Percentiles rank a stretch among this genome's conserved stretches.
Conservation (phyloP, 2,888 invertebrate genomes). For the Galerucella calmariensis region DNA sequence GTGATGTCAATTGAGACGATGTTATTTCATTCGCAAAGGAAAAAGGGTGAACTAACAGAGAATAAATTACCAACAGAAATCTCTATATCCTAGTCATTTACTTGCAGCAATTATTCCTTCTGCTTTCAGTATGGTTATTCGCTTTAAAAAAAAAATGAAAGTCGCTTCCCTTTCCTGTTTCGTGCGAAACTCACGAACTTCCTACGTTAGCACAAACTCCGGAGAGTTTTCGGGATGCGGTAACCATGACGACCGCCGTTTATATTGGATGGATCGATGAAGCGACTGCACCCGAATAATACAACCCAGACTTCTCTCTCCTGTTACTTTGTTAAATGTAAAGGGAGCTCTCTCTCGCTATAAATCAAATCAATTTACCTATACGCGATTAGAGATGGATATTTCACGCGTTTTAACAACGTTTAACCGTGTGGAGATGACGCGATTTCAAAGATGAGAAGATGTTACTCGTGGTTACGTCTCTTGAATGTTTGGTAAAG, state of each 20-base stretch:
- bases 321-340: conserved; percentile 9
- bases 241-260: conserved; percentile 53
- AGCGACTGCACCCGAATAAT: conserved; percentile 37
- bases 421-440: neutral
- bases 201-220: conserved; percentile 5
- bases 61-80: no score
- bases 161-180: conserved; percentile 6
- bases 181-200: neutral
- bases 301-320: conserved; percentile 21
- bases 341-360: neutral
- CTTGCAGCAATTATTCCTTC: neutral
- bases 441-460: neutral
- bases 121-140: neutral
- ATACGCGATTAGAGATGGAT: neutral
- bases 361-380: conserved; percentile 4
- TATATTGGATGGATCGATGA: conserved; percentile 54
- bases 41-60: no score
- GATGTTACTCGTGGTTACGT: neutral
- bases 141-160: neutral
- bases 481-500: neutral
- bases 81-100: no score
- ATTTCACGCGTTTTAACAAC: conserved; percentile 4
- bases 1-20: no score
- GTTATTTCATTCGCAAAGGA: no score
- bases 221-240: conserved; percentile 48